Base-by-base conservation (phyloP, 1,140 invertebrate genomes). In the Plectrocnemia conspersa region DNA sequence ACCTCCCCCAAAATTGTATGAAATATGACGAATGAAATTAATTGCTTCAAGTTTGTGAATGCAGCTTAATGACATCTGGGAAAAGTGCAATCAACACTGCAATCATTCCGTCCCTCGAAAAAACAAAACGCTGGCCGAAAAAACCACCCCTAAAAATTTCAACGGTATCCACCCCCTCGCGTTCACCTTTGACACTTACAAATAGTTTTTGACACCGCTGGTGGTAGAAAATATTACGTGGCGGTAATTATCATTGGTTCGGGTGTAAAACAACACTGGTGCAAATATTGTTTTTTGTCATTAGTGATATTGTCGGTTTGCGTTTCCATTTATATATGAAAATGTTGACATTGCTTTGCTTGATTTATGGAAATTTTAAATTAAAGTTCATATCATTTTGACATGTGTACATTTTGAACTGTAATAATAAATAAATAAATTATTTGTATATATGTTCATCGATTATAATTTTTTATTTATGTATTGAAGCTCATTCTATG, bases 141-240 rank as follows among this genome's bases (percentile, higher is more conserved):
- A 15, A 15, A 32, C 13, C 44, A 36, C 47, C 47, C 47, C 33
- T 19, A n/a, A 36, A 50, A 16, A 50, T 38, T 27, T 41, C n/a
- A 25, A 50, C 24, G 13, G n/a, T 4, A 36, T 49, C 27, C 36
- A 49, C 44, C 56, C 56, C 33, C 44, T 35, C 32, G 40, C 42
- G 15, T 44, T 56, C 58, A 60, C 58, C 58, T 60, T 49, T 56
- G 58, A 60, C 58, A 60, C 47, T 56, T 47, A 60, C 58, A 60
- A 60, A 60, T 60, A 60, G 58, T 56, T 60, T 56, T 56, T 56
- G 54, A 60, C 58, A 60, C 58, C 54, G 16, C 15, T 10, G 49
- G 23, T 38, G 46, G 55, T 54, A 45, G 56, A 56, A 56, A 56
- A 60, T 53, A 45, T 54, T 45, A 45, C 41, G 41, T 42, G 52